A percentile compares a stretch with the other conserved stretches of the same genome.
Conservation (phyloP, 2,113 vertebrate species). For the Vidua chalybeata region DNA sequence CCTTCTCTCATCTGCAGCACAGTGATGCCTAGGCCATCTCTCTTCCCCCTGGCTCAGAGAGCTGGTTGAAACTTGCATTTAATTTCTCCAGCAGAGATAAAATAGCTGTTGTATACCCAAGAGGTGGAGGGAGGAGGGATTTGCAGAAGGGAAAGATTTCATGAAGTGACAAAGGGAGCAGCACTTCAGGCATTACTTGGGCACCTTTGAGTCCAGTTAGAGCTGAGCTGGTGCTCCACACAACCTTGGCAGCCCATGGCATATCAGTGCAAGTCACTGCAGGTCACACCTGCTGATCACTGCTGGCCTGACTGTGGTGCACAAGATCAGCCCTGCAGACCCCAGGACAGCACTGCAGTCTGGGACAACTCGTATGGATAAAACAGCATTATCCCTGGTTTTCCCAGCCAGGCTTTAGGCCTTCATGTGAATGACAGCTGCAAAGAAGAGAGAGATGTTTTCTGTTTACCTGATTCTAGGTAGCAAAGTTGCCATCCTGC, state of each 20-base stretch:
- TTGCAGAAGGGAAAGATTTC: background rate
- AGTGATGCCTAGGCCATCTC: rapidly evolving
- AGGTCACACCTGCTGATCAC: background rate
- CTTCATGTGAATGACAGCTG: background rate
- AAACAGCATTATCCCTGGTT: background rate
- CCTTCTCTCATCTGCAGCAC: background rate
- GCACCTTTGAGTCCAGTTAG: background rate
- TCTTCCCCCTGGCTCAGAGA: background rate
- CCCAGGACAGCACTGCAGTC: background rate
- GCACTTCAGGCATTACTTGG: background rate
- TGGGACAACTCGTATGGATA: background rate
- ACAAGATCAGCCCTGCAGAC: background rate
- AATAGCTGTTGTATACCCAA: background rate
- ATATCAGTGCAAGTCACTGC: background rate
- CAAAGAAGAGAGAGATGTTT: background rate
- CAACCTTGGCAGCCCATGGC: background rate
- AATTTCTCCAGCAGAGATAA: background rate
- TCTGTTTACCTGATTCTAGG: background rate
- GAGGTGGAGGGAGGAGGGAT: background rate
- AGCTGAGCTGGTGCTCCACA: background rate
- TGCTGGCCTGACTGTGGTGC: rapidly evolving
- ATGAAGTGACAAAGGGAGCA: background rate
- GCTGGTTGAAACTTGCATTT: background rate
- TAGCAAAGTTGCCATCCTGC: background rate
- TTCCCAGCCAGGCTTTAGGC: background rate